Conservation (phyloP, 1,140 invertebrate species). For the Mamestra configurata region DNA sequence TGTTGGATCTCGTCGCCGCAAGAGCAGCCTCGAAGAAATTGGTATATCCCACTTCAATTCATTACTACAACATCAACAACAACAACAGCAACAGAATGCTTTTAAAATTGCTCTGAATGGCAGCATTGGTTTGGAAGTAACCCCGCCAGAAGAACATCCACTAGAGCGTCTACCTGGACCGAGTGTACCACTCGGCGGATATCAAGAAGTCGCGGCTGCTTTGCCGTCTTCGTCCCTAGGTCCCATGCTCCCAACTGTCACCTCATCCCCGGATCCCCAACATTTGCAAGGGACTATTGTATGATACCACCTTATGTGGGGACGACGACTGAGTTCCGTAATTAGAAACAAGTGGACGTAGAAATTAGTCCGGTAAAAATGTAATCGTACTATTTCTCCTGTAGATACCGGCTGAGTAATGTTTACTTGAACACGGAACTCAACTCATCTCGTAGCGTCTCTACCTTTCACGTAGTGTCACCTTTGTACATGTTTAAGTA, state of each 20-base stretch:
- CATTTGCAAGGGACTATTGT: conserved; percentile 96
- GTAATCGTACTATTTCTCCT: conserved; percentile 13
- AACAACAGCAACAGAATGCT: conserved; percentile 89
- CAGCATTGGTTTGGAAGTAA: conserved; percentile 95
- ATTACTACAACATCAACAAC: conserved; percentile 89
- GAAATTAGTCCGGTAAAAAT: conserved; percentile 14
- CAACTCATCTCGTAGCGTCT: conserved; percentile 61
- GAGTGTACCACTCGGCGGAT: conserved; percentile 74
- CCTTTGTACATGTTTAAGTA: conserved; percentile 22
- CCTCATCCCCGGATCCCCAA: conserved; percentile 90
- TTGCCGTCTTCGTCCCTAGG: conserved; percentile 87
- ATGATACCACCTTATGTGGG: conserved; percentile 97
- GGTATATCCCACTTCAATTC: conserved; percentile 93
- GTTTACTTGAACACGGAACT: conserved; percentile 45
- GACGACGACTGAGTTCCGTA: conserved; percentile 92
- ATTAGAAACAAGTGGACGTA: conserved; percentile 91
- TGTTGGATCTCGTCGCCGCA: conserved; percentile 89
- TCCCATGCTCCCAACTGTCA: conserved; percentile 66
- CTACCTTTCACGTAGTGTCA: conserved; percentile 60
- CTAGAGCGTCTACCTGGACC: conserved; percentile 87
- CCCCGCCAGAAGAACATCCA: conserved; percentile 93
- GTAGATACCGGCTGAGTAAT: conserved; percentile 40
- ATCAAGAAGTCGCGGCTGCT: conserved; percentile 85
- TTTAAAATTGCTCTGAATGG: conserved; percentile 95
- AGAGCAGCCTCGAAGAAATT: conserved; percentile 95